Evolutionary conservation across 2,888 invertebrate species (phyloP).

Genomic region (Drosophila greeni): DNA sequence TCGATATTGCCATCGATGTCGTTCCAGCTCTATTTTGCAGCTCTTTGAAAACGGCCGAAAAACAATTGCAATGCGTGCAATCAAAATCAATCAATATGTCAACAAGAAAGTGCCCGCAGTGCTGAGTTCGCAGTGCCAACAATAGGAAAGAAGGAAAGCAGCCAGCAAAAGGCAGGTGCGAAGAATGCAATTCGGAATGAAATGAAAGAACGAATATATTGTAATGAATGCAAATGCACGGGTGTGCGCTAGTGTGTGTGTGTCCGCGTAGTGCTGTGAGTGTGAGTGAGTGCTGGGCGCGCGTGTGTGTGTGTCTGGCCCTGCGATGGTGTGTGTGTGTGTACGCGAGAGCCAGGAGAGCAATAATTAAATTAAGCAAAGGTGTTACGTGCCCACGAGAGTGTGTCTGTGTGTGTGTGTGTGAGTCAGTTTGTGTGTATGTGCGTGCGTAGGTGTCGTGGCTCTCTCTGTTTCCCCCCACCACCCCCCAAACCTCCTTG

Average conservation of each 20-base stretch:
- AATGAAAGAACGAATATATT: slow-evolving; percentile 60
- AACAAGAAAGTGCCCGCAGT: slow-evolving; percentile 55
- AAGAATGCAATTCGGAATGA: slow-evolving; percentile 32
- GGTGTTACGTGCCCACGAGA: slow-evolving; percentile 60
- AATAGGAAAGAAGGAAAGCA: slow-evolving; percentile 53
- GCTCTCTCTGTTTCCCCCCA: slow-evolving; percentile 10
- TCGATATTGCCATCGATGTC: not conserved
- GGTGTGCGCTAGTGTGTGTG: slow-evolving; percentile 33
- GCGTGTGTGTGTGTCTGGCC: slow-evolving; percentile 34
- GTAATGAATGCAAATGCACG: slow-evolving; percentile 66
- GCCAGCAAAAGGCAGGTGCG: slow-evolving; percentile 33
- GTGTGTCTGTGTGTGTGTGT: slow-evolving; percentile 15
- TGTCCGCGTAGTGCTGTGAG: slow-evolving; percentile 9
- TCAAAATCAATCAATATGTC: slow-evolving; percentile 68
- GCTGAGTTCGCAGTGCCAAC: slow-evolving; percentile 55
- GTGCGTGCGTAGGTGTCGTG: slow-evolving; percentile 36
- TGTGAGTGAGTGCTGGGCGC: slow-evolving; percentile 31
- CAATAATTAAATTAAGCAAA: slow-evolving; percentile 71
- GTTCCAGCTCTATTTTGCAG: slow-evolving; percentile 3
- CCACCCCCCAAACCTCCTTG: not conserved
- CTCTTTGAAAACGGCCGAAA: slow-evolving; percentile 49
- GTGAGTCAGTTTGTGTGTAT: slow-evolving; percentile 16
- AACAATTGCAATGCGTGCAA: slow-evolving; percentile 68
- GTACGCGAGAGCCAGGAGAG: slow-evolving; percentile 63
- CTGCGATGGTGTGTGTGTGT: slow-evolving; percentile 41